Conservation (phyloP, 2,888 invertebrate species). For the Polyploca ridens region DNA sequence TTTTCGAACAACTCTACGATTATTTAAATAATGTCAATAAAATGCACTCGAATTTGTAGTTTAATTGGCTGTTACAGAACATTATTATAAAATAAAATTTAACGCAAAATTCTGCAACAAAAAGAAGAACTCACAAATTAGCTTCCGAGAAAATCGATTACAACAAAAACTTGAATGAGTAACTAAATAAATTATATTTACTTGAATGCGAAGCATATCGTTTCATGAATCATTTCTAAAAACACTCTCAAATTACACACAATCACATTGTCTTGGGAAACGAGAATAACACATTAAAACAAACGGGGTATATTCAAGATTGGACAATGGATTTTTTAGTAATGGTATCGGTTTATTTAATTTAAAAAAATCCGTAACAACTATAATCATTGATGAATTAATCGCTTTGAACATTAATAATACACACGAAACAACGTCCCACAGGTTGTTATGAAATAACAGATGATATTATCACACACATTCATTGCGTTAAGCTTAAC, state of each 20-base stretch:
- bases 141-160: conserved; percentile 49
- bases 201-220: conserved; percentile 55
- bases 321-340: conserved; percentile 79
- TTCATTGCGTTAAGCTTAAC: conserved; percentile 67
- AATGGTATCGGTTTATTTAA: conserved; percentile 71
- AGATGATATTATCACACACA: conserved; percentile 46
- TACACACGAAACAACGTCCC: conserved; percentile 44
- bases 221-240: conserved; percentile 81
- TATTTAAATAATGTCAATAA: conserved; percentile 25
- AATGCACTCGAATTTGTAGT: conserved; percentile 29
- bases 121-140: conserved; percentile 42
- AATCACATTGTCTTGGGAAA: conserved; percentile 79
- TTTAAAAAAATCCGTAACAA: conserved; percentile 60
- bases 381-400: conserved; percentile 76
- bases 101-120: conserved; percentile 33
- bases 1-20: conserved; percentile 39
- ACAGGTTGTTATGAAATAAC: conserved; percentile 55
- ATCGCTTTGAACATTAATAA: conserved; percentile 71
- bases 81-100: conserved; percentile 34
- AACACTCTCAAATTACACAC: conserved; percentile 75
- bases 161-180: conserved; percentile 44
- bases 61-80: conserved; percentile 62
- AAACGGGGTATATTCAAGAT: conserved; percentile 66
- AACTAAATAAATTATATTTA: conserved; percentile 42
- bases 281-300: conserved; percentile 54